These are phyloP conservation scores for Eufriesea mexicana DNA, from an alignment of 1,140 invertebrate genomes.

Conservation along the genomic window DNA sequence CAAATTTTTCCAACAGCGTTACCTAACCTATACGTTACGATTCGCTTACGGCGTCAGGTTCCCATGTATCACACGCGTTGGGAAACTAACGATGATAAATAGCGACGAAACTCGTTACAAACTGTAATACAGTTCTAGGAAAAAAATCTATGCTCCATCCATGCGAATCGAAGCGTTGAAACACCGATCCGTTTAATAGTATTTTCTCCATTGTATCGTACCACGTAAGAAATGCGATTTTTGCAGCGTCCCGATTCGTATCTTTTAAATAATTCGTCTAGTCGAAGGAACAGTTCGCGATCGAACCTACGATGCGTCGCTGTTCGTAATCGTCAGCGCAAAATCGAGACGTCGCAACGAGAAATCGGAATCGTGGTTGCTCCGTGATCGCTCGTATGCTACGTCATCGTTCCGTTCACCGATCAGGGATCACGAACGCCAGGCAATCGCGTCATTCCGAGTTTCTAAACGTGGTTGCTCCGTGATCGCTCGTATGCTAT, in stretches of 20 bases:
- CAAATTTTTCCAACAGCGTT: neutral
- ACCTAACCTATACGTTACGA: too few relatives aligned
- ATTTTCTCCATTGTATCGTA: neutral
- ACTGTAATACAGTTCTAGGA: neutral
- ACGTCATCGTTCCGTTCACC: neutral
- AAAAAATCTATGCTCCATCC: neutral
- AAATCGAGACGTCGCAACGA: too few relatives aligned
- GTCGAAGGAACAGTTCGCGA: constrained; percentile 6
- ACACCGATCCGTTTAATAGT: neutral
- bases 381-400: neutral
- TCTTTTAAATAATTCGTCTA: constrained; percentile 5
- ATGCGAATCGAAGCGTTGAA: neutral
- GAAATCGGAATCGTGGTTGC: neutral
- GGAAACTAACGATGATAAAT: too few relatives aligned
- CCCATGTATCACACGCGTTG: too few relatives aligned
- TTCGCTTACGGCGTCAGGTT: too few relatives aligned
- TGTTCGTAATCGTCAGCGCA: neutral
- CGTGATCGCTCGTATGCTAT: neutral
- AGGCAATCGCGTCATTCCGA: neutral
- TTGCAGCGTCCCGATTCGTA: neutral
- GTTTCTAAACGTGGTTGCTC: neutral
- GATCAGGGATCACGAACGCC: neutral
- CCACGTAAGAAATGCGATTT: neutral
- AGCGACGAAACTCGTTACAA: neutral
- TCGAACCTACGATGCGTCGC: too few relatives aligned